A percentile compares a stretch with the other conserved stretches of the same genome.
Conservation (phyloP, 2,888 invertebrate species). For the Chaetoderma sp. region DNA sequence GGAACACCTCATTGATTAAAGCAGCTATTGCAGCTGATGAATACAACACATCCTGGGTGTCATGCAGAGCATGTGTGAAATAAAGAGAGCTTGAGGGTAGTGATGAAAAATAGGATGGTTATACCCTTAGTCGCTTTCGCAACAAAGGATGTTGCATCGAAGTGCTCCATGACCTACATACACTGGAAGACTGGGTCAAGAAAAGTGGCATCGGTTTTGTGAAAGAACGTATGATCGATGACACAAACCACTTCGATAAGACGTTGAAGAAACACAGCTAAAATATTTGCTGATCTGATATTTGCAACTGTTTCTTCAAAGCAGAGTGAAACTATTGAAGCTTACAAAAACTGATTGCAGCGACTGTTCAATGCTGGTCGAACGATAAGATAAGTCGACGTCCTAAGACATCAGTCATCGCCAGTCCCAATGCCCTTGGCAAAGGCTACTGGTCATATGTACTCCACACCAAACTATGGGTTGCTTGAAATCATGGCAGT, state of each 20-base stretch:
- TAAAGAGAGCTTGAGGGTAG: too few species aligned
- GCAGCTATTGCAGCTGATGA: background rate
- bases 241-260: background rate
- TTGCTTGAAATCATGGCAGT: too few species aligned
- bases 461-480: too few species aligned
- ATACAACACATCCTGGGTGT: too few species aligned
- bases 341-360: slow-evolving; percentile 6
- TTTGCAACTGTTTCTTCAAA: background rate
- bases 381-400: too few species aligned
- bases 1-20: background rate
- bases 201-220: background rate
- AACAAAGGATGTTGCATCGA: background rate
- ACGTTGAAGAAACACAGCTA: background rate
- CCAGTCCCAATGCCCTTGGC: too few species aligned
- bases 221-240: too few species aligned
- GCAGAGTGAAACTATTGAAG: slow-evolving; percentile 1
- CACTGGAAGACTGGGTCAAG: background rate
- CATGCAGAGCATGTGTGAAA: too few species aligned
- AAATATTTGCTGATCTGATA: slow-evolving; percentile 7
- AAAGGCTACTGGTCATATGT: too few species aligned
- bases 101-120: too few species aligned
- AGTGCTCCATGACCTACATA: background rate
- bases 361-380: slow-evolving; percentile 10
- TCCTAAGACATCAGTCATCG: too few species aligned
- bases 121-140: background rate